phyloP scores from a whole-genome alignment of 2,113 vertebrate species.

The human (Homo sapiens) region GRCh38 chr12:124062501-124063000 shows the following conservation, averaged over 20 bases:
- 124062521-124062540: background rate
- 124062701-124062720: background rate
- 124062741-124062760: background rate
- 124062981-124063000: background rate
- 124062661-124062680: rapidly evolving
- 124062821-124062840: background rate
- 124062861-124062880: background rate
- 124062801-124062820: background rate
- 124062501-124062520: background rate
- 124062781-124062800: background rate
- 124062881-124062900: background rate
- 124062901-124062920: background rate
- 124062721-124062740: rapidly evolving
- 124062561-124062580: background rate
- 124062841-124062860: background rate
- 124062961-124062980: background rate
- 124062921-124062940: background rate
- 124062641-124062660: background rate
- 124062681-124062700: background rate
- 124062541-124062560: background rate
- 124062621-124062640: too few relatives aligned
- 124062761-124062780: background rate
- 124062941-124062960: background rate
- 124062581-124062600: background rate
- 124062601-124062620: too few relatives aligned